Percentiles rank a stretch among this genome's conserved stretches.
phyloP scores from a whole-genome alignment of 2,888 invertebrate species.

The Hypomecis atomaria region DNA sequence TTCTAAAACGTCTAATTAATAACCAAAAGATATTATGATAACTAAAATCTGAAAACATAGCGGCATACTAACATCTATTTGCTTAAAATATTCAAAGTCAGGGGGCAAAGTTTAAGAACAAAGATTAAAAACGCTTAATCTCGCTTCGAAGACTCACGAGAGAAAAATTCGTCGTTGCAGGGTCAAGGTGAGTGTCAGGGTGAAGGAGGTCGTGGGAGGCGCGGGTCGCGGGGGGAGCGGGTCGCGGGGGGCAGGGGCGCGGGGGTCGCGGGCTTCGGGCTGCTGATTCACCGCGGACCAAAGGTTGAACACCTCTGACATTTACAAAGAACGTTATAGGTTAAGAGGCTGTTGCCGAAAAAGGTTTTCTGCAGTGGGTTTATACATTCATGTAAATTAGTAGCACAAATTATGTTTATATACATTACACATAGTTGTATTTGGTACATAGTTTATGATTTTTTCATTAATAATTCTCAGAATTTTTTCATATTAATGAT shows the following conservation, averaged over 20 bases:
- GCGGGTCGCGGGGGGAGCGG: constrained; percentile 36
- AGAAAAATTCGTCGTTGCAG: constrained; percentile 45
- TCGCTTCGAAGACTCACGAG: constrained; percentile 19
- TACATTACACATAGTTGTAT: too few relatives aligned
- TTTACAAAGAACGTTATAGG: constrained; percentile 46
- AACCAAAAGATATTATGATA: too few relatives aligned
- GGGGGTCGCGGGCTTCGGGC: constrained; percentile 51
- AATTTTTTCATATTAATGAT: too few relatives aligned
- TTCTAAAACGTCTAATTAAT: too few relatives aligned
- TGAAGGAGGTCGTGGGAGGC: constrained; percentile 70
- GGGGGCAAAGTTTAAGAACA: constrained; percentile 7
- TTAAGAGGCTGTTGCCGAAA: neutral
- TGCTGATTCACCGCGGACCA: constrained; percentile 64
- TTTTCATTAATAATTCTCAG: too few relatives aligned
- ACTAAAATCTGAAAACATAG: neutral
- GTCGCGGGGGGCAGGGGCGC: constrained; percentile 50
- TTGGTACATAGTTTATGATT: too few relatives aligned
- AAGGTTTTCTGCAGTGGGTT: neutral
- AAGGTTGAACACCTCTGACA: constrained; percentile 75
- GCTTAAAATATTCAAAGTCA: neutral
- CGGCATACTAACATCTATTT: neutral
- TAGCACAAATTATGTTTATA: too few relatives aligned
- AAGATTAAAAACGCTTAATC: constrained; percentile 11
- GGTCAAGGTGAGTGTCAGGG: constrained; percentile 50
- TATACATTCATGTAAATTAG: neutral